Evolutionary conservation across 2,797 vertebrate species (phyloP).

Genomic region (Siniperca undulata): DNA sequence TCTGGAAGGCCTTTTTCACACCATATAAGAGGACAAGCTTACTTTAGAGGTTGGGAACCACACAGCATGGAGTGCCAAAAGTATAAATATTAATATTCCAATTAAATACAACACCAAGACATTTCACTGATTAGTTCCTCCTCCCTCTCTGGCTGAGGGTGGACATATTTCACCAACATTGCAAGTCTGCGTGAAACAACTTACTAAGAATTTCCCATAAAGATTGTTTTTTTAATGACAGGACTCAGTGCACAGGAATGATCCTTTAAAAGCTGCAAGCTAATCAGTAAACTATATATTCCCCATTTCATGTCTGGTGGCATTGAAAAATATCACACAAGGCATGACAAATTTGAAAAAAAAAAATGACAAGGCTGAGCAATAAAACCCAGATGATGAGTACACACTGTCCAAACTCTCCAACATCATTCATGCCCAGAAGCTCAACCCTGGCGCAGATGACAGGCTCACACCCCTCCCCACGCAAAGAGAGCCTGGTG

Average conservation of each 20-base stretch:
- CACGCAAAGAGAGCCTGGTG: slow-evolving; percentile 43
- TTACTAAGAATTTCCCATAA: slow-evolving; percentile 44
- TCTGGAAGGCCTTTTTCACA: background rate
- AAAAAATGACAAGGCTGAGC: slow-evolving; percentile 36
- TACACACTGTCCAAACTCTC: slow-evolving; percentile 68
- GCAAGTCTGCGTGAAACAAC: slow-evolving; percentile 48
- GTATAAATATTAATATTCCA: slow-evolving; percentile 52
- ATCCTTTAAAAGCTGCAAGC: slow-evolving; percentile 48
- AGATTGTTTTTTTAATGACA: slow-evolving; percentile 48
- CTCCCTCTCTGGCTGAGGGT: slow-evolving; percentile 5
- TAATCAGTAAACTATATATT: slow-evolving; percentile 40
- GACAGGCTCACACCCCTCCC: slow-evolving; percentile 45
- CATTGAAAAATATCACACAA: slow-evolving; percentile 42
- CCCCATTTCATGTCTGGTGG: slow-evolving; percentile 28
- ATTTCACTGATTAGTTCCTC: slow-evolving; percentile 53
- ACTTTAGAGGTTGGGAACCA: background rate
- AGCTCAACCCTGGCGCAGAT: slow-evolving; percentile 60
- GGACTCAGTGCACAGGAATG: slow-evolving; percentile 21
- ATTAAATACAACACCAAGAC: slow-evolving; percentile 52
- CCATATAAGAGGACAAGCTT: background rate
- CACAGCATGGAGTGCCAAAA: slow-evolving; percentile 18
- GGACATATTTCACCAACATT: slow-evolving; percentile 44
- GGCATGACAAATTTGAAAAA: slow-evolving; percentile 38
- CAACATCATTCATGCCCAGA: slow-evolving; percentile 64
- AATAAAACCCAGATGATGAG: slow-evolving; percentile 71